Base-by-base conservation (phyloP, 2,888 invertebrate species). In the Ypsolopha sequella region DNA sequence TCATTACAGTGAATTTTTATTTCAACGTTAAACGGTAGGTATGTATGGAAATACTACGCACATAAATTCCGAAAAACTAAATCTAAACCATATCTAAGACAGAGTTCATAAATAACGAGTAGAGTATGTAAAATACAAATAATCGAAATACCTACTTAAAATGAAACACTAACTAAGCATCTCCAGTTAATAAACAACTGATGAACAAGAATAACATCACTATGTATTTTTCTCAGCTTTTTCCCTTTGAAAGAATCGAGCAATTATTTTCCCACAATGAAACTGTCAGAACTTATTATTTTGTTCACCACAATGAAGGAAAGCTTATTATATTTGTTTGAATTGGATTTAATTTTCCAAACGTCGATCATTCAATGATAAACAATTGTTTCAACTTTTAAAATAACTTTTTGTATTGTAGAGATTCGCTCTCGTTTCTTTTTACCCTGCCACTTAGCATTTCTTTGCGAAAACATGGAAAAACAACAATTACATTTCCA, bases 221-320 rank as follows among this genome's bases (percentile, higher is more conserved):
- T 7, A 24, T 24, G 4, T 24, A 33, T 8, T 6, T 7, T 45
- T 45, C 45, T n/a, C 45, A 45, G 45, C 45, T 45, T 33, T 45
- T 45, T 24, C 33, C 45, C n/a, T 24, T 33, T 24, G 33, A 45
- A 44, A 45, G 9, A 24, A 34, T n/a, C 34, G 13, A 13, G 34
- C 45, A 35, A 45, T 43, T n/a, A n/a, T n/a, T 51, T 52, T 53
- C 52, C 51, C 51, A 46, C 44, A 35, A 61, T 43, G 66, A 71
- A 66, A 71, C 64, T 64, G 63, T 57, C 64, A 64, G 58, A 62
- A 24, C 24, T 24, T 24, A 24, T 24, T 24, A 24, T n/a, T n/a
- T n/a, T 24, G 24, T 24, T 24, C 2, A 24, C 66, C 60, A 62
- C 57, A 53, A 52, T 55, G 58, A 57, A 63, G 61, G 66, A 69